Percentiles rank a stretch among this genome's conserved stretches.
Conservation (phyloP, 2,797 vertebrate species). For the Cirrhinus mrigala region DNA sequence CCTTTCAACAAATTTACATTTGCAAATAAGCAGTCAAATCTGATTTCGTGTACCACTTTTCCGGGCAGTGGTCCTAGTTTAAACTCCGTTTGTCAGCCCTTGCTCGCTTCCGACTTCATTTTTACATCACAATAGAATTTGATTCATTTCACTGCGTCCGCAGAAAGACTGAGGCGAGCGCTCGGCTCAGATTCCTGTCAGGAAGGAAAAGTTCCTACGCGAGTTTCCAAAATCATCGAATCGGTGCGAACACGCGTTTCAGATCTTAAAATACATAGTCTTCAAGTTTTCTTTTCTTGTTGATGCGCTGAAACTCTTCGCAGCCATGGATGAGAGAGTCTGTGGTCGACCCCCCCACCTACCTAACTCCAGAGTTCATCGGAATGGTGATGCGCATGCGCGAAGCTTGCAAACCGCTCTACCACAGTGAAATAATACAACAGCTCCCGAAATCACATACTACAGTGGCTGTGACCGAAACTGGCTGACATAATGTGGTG, state of each 20-base stretch:
- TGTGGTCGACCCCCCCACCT: slow-evolving; percentile 46
- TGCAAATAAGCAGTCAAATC: slow-evolving; percentile 41
- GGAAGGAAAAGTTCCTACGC: slow-evolving; percentile 23
- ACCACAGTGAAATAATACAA: neutral
- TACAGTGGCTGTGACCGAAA: neutral
- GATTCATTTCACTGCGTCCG: slow-evolving; percentile 84
- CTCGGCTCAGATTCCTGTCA: slow-evolving; percentile 52
- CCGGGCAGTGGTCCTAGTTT: slow-evolving; percentile 66
- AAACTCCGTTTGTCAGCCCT: slow-evolving; percentile 78
- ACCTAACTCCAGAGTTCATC: slow-evolving; percentile 28
- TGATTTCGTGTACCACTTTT: slow-evolving; percentile 29
- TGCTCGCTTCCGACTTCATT: slow-evolving; percentile 79
- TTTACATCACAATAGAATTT: slow-evolving; percentile 95
- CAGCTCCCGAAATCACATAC: slow-evolving; percentile 28
- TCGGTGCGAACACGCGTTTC: neutral
- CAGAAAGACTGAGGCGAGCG: slow-evolving; percentile 80
- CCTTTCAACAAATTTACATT: slow-evolving; percentile 12
- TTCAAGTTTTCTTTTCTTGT: neutral
- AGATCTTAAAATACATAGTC: neutral
- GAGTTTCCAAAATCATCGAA: neutral
- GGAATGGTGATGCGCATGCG: slow-evolving; percentile 60
- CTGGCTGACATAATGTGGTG: slow-evolving; percentile 21
- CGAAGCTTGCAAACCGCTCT: neutral
- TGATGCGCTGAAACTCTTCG: slow-evolving; percentile 46
- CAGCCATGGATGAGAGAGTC: slow-evolving; percentile 60